Evolutionary conservation across 1,140 invertebrate genomes (phyloP).

Genomic region (Pogonomyrmex californicus): DNA sequence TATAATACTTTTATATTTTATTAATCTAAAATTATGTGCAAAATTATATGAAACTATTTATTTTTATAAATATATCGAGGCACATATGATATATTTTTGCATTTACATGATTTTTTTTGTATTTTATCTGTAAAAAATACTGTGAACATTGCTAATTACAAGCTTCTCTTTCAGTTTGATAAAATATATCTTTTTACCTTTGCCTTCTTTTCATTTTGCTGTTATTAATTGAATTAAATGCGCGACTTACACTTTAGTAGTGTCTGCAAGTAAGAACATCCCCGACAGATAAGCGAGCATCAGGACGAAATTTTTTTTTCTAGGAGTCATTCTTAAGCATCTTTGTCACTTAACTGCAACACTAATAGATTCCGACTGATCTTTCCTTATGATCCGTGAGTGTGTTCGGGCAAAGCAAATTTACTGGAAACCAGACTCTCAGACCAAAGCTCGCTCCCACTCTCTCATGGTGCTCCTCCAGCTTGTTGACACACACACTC

Average conservation of each 20-base stretch:
- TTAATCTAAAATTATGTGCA: not conserved
- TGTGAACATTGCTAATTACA: not conserved
- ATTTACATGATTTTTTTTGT: not conserved
- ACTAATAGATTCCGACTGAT: constrained; percentile 79
- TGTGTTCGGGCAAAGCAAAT: constrained; percentile 74
- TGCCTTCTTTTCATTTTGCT: not conserved
- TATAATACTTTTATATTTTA: not conserved
- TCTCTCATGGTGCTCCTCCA: constrained; percentile 65
- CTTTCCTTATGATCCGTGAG: constrained; percentile 59
- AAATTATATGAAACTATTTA: not conserved
- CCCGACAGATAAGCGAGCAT: constrained; percentile 29
- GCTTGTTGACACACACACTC: constrained; percentile 63
- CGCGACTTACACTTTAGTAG: constrained; percentile 64
- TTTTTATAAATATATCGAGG: not conserved
- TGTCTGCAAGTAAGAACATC: constrained; percentile 5
- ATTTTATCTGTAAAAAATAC: not conserved
- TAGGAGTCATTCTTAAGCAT: constrained; percentile 76
- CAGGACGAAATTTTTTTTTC: constrained; percentile 62
- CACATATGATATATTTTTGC: not conserved
- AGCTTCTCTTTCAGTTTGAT: not conserved
- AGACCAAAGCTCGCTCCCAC: constrained; percentile 81
- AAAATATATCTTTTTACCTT: not conserved
- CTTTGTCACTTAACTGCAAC: constrained; percentile 79
- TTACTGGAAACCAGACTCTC: constrained; percentile 74
- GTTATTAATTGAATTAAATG: constrained; percentile 31